Percentiles rank a stretch among this genome's conserved stretches.
Conservation (phyloP, 2,888 invertebrate genomes). For the Eustalomyia histrio region DNA sequence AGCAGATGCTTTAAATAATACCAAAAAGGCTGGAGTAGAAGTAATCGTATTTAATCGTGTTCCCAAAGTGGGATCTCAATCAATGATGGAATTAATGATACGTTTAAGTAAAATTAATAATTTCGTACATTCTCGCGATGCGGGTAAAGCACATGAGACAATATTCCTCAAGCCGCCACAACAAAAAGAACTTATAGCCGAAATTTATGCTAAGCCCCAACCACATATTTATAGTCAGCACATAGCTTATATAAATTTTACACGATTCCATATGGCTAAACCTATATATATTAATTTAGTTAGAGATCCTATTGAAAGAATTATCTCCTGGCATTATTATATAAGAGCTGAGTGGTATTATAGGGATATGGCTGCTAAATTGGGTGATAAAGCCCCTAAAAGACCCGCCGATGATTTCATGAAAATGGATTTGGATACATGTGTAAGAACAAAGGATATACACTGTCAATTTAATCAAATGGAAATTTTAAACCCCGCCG, state of each 20-base stretch:
- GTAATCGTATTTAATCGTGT: constrained; percentile 93
- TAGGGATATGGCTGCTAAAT: constrained; percentile 81
- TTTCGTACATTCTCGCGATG: constrained; percentile 83
- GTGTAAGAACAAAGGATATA: constrained; percentile 88
- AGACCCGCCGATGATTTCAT: constrained; percentile 82
- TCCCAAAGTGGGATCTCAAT: constrained; percentile 94
- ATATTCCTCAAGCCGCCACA: constrained; percentile 87
- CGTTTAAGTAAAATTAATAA: constrained; percentile 81
- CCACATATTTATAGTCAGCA: constrained; percentile 93
- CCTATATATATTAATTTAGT: constrained; percentile 95
- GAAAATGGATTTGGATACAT: constrained; percentile 92
- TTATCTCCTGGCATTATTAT: constrained; percentile 96
- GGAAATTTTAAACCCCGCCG: constrained; percentile 88
- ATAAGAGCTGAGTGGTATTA: constrained; percentile 94
- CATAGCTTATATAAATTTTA: constrained; percentile 93
- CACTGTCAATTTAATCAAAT: constrained; percentile 90
- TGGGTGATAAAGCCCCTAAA: constrained; percentile 81
- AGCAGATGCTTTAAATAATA: constrained; percentile 74
- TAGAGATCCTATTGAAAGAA: constrained; percentile 92
- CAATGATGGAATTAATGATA: constrained; percentile 90
- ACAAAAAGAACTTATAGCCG: constrained; percentile 86
- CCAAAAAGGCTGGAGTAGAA: constrained; percentile 80
- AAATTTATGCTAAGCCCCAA: constrained; percentile 84
- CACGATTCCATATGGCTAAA: constrained; percentile 87
- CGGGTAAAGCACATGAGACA: constrained; percentile 90